A percentile compares a stretch with the other conserved stretches of the same genome.
These are phyloP conservation scores for Pristionchus arcanus DNA, from an alignment of 2,888 invertebrate genomes.

Conservation along the genomic window DNA sequence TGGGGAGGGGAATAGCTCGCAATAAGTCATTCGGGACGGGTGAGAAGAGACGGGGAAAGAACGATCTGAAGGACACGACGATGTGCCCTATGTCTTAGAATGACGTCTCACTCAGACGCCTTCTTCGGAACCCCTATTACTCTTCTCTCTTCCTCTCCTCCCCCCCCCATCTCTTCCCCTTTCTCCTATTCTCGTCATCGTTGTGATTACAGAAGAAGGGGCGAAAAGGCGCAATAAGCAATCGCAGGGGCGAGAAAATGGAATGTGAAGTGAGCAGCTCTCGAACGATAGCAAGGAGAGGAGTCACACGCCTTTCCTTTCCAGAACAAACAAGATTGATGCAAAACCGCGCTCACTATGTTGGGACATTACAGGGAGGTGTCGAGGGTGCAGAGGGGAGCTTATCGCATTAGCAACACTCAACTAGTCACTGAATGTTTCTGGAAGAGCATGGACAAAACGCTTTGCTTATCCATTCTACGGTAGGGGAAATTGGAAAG, in stretches of 20 bases:
- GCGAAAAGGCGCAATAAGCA: constrained; percentile 33
- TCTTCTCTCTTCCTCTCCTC: background rate
- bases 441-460: background rate
- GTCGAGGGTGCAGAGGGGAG: background rate
- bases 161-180: background rate
- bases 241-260: constrained; percentile 34
- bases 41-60: background rate
- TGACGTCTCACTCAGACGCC: constrained; percentile 44
- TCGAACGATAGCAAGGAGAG: background rate
- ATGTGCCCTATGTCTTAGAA: constrained; percentile 36
- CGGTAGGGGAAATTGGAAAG: constrained; percentile 17
- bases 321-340: background rate
- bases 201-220: background rate
- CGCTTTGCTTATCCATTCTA: background rate
- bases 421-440: background rate
- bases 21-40: background rate
- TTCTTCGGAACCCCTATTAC: constrained; percentile 38
- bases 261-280: constrained; percentile 42
- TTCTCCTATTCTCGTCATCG: background rate
- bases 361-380: constrained; percentile 17
- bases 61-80: background rate
- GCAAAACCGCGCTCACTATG: constrained; percentile 7
- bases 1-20: background rate
- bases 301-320: background rate
- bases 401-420: constrained; percentile 36